These are phyloP conservation scores for Channa striata DNA, from an alignment of 2,797 vertebrate species.

Conservation along the genomic window DNA sequence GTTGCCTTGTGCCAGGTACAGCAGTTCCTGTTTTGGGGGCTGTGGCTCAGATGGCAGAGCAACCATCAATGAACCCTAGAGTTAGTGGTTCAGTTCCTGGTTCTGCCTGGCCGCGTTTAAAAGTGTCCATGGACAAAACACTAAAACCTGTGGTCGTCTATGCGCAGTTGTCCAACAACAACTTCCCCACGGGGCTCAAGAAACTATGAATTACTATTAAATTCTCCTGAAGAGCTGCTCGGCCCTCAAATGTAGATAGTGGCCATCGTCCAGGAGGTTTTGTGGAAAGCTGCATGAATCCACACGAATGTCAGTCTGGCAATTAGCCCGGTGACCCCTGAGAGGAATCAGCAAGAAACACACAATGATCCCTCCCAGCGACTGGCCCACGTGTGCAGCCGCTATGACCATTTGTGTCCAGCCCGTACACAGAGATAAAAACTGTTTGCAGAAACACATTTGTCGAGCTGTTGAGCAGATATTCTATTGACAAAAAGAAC, in stretches of 20 bases:
- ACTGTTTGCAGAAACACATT: conserved; percentile 25
- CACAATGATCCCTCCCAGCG: conserved; percentile 1
- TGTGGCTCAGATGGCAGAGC: too few species aligned
- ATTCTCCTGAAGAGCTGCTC: not conserved
- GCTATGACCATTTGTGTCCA: conserved; percentile 6
- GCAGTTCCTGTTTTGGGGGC: not conserved
- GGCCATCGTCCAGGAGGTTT: conserved; percentile 7
- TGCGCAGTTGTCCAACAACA: too few species aligned
- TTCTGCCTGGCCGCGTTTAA: too few species aligned
- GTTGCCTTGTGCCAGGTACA: not conserved
- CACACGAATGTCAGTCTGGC: not conserved
- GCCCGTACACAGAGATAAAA: conserved; percentile 12
- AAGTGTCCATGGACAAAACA: too few species aligned
- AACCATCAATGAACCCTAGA: too few species aligned
- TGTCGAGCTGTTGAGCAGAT: conserved; percentile 18
- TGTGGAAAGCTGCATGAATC: conserved; percentile 12
- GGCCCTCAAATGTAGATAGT: not conserved
- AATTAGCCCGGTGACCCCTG: conserved; percentile 33
- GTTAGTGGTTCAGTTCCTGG: too few species aligned
- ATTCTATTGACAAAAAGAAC: conserved; percentile 19
- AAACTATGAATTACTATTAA: too few species aligned
- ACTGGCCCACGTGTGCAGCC: conserved; percentile 9
- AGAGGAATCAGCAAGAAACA: conserved; percentile 23
- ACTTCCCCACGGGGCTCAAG: too few species aligned
- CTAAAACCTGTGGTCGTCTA: too few species aligned